Evolutionary conservation across 2,888 invertebrate species (phyloP).

Genomic region (Salpingus planirostris): DNA sequence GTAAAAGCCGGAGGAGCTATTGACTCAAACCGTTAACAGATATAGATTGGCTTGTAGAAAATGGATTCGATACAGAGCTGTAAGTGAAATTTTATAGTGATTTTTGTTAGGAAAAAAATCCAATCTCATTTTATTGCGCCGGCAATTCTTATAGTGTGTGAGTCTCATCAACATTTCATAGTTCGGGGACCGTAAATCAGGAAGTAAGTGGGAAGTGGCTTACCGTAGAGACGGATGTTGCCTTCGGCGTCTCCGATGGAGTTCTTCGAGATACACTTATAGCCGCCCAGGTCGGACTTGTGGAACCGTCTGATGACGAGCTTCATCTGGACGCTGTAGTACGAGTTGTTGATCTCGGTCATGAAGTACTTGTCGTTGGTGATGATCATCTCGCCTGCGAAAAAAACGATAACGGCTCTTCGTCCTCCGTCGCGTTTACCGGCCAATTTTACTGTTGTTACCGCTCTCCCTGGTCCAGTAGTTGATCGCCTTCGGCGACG

Average conservation of each 20-base stretch:
- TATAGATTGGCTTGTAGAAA: conserved; percentile 18
- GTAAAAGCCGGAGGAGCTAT: conserved; percentile 29
- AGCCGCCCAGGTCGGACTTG: conserved; percentile 71
- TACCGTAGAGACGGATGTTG: conserved; percentile 80
- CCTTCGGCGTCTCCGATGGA: conserved; percentile 88
- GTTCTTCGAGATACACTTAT: conserved; percentile 88
- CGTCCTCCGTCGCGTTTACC: too few species aligned
- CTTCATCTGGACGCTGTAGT: conserved; percentile 79
- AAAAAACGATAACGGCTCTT: too few species aligned
- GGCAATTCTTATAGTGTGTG: conserved; percentile 36
- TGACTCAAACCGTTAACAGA: conserved; percentile 24
- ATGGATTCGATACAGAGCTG: conserved; percentile 21
- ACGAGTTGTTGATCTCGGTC: conserved; percentile 69
- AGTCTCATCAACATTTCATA: conserved; percentile 44
- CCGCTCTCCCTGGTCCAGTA: conserved; percentile 88
- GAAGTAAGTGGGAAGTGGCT: conserved; percentile 38
- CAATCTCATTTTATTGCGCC: conserved; percentile 40
- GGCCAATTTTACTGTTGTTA: conserved; percentile 45
- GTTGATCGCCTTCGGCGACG: conserved; percentile 89
- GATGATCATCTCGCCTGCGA: conserved; percentile 84
- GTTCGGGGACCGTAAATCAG: conserved; percentile 39
- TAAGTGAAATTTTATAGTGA: conserved; percentile 30
- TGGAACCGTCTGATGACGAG: conserved; percentile 67
- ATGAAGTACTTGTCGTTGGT: conserved; percentile 77
- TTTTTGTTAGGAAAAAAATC: conserved; percentile 38